These are phyloP conservation scores for Tanypteryx hageni DNA, from an alignment of 2,888 invertebrate species.

Conservation along the genomic window DNA sequence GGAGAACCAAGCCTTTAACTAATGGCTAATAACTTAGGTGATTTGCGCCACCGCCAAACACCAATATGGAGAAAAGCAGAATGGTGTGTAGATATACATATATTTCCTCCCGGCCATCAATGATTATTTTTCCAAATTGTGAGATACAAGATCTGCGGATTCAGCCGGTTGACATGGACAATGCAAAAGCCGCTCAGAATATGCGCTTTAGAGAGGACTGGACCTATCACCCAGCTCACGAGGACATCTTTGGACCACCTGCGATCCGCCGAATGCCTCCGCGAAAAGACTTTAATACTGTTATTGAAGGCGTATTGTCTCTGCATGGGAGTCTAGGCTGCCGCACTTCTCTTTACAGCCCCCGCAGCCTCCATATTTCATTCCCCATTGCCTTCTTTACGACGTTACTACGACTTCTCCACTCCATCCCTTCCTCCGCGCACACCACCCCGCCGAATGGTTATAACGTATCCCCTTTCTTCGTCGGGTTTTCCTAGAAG, in stretches of 20 bases:
- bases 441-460: no score
- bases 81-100: not conserved
- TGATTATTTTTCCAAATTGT: not conserved
- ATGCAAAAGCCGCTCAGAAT: not conserved
- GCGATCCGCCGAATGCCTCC: constrained; percentile 3
- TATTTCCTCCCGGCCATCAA: not conserved
- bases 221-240: not conserved
- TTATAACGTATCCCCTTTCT: not conserved
- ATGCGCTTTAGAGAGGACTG: not conserved
- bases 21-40: no score
- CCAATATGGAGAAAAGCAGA: no score
- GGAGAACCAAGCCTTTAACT: no score
- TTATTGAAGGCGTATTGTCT: constrained; percentile 32
- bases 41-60: no score
- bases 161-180: not conserved
- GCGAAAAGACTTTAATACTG: constrained; percentile 28
- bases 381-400: constrained; percentile 15
- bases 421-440: not conserved
- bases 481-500: constrained; percentile 14
- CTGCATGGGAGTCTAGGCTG: not conserved
- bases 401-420: not conserved
- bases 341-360: not conserved
- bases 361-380: not conserved
- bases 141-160: not conserved
- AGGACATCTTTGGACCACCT: constrained; percentile 1